Evolutionary conservation across 2,888 invertebrate species (phyloP), one percentile per base, ranked within the genome.

Genomic region (Parnassius apollo): DNA sequence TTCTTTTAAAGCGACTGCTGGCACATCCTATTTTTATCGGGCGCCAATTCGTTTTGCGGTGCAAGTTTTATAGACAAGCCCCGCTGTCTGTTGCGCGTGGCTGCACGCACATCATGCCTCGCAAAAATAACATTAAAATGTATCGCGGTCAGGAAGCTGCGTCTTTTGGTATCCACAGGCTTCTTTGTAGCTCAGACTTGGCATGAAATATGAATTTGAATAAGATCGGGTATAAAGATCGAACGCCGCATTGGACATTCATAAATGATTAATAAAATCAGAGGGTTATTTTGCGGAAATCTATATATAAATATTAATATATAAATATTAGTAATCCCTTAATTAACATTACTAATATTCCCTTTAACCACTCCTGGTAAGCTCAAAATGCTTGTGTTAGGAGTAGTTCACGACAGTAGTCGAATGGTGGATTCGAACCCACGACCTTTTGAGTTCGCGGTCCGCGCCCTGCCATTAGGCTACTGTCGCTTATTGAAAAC

Each of bases 91-190:
- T 50, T 50, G 8, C 49, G n/a, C 13, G 13, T 18, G 49, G 49
- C 49, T 13, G 49, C 49, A 18, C 49, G 49, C 50, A n/a, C n/a
- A 22, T 50, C 50, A 10, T 9, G 50, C 50, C n/a, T 13, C 22
- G 22, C 50, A 50, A 50, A 50, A 50, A 13, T 22, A 50, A 50
- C 50, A 50, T 50, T 50, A 13, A 50, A 50, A 50, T 50, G 13
- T 48, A 13, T 11, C 13, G 13, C 48, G 48, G n/a, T 13, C 13
- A n/a, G 2, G 48, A 9, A 50, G 50, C 1, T 50, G 11, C 11
- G n/a, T n/a, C 46, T n/a, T 1, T 25, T 25, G 3, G 2, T 25
- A 25, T 2, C 7, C 25, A 25, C 25, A 25, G 25, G 25, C 3
- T n/a, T 46, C 11, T 46, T 46, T 46, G 4, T 46, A 11, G 2